phyloP scores from a whole-genome alignment of 2,888 invertebrate species.

The Temnothorax ravouxi region DNA sequence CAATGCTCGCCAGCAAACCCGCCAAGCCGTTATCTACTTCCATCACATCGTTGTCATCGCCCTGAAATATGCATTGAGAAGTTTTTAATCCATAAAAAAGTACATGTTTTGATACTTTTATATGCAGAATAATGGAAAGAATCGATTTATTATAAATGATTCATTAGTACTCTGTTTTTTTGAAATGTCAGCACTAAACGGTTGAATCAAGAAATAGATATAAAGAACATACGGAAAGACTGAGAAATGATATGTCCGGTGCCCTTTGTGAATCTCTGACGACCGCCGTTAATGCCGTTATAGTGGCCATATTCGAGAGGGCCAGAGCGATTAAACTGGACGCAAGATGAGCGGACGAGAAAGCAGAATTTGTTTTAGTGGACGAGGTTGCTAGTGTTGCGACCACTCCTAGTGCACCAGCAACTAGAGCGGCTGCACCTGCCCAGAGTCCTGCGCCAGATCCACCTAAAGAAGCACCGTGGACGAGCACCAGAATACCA shows the following conservation, averaged over 20 bases:
- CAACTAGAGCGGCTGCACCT: slow-evolving; percentile 89
- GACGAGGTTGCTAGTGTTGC: slow-evolving; percentile 85
- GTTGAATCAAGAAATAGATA: background rate
- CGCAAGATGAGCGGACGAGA: slow-evolving; percentile 89
- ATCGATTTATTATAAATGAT: background rate
- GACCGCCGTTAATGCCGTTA: slow-evolving; percentile 86
- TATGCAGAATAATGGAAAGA: background rate
- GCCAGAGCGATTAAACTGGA: slow-evolving; percentile 87
- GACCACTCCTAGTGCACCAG: slow-evolving; percentile 89
- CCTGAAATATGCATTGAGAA: slow-evolving; percentile 67
- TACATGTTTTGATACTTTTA: background rate
- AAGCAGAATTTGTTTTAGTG: slow-evolving; percentile 79
- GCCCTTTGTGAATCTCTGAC: slow-evolving; percentile 88
- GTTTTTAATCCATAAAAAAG: background rate
- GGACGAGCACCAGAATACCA: slow-evolving; percentile 89
- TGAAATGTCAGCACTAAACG: background rate
- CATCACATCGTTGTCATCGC: slow-evolving; percentile 76
- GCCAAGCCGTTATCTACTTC: slow-evolving; percentile 88
- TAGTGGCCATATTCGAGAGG: slow-evolving; percentile 84
- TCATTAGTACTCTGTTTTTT: background rate
- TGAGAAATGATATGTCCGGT: slow-evolving; percentile 79
- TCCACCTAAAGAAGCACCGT: slow-evolving; percentile 88
- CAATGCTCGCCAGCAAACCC: slow-evolving; percentile 89
- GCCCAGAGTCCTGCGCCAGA: slow-evolving; percentile 91
- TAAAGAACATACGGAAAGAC: slow-evolving; percentile 79